A percentile compares a stretch with the other conserved stretches of the same genome.
Evolutionary conservation across 2,113 vertebrate genomes (phyloP).

Genomic region (Cyanoliseus patagonus): DNA sequence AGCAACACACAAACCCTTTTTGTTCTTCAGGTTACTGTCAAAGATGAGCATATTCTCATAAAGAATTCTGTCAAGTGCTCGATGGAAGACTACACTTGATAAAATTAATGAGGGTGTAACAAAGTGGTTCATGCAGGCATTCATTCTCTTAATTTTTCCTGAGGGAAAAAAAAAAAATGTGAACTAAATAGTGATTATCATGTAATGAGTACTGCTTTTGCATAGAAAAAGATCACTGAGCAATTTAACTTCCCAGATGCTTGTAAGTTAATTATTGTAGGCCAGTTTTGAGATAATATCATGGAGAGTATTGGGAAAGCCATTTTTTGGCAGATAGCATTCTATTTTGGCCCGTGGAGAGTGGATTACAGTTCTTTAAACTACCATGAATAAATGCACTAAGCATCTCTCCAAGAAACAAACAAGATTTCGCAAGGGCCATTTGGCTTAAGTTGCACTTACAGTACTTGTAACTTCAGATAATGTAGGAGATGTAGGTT

Average conservation of each 20-base stretch:
- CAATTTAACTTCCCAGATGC: conserved; percentile 45
- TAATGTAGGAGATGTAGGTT: conserved; percentile 1
- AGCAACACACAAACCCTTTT: not conserved
- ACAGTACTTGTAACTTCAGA: conserved; percentile 35
- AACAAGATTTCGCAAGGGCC: conserved; percentile 48
- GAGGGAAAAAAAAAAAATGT: not conserved
- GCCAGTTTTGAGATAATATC: conserved; percentile 66
- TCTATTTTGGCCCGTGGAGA: conserved; percentile 39
- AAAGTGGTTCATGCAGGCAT: not conserved
- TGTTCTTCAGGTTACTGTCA: not conserved
- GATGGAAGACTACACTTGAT: not conserved
- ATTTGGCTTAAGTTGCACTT: conserved; percentile 19
- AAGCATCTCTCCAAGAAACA: conserved; percentile 43
- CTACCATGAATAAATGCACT: conserved; percentile 13
- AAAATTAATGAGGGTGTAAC: not conserved
- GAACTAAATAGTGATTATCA: not conserved
- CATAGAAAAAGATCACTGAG: not conserved
- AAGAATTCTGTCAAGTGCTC: not conserved
- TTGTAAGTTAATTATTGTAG: conserved; percentile 21
- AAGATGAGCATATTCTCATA: not conserved
- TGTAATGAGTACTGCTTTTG: not conserved
- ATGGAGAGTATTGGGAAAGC: conserved; percentile 61
- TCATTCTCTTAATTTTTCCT: not conserved
- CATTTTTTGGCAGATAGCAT: conserved; percentile 51
- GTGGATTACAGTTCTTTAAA: conserved; percentile 34